Base-by-base conservation (phyloP, 2,113 vertebrate species). In the Tachuris rubrigastra region DNA sequence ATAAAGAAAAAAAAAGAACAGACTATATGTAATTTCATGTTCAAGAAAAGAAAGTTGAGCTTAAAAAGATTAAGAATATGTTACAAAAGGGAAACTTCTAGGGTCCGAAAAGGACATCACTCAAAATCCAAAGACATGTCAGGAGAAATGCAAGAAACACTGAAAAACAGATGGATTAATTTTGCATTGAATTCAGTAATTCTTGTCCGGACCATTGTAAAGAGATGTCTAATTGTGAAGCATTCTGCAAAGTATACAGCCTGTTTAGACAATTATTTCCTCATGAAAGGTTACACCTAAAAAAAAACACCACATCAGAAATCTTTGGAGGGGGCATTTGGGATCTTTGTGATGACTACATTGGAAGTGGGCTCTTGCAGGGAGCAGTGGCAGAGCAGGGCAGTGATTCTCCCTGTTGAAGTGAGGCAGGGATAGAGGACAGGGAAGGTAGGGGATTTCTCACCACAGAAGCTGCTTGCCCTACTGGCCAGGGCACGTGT, bases 131-230 rank as follows among this genome's bases (percentile, higher is more conserved):
- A 91, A 87, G 60, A 39, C 30, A 11, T 71, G 15, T 37, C 53
- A 76, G 31, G 14, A 86, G 53, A 85, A 96, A 65, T 63, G 46
- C 11, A 90, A 65, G 47, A 76, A 80, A 85, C 39, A 49, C 9
- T 41, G 31, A 62, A 81, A 90, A 92, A 2, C 21, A 88, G 46
- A 16, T 55, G 44, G 76, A 90, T 83, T 73, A 85, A 52, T 95
- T 80, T 90, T 73, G 31, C 41, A n/a, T 27, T 80, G 5, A 76
- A 68, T 83, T 88, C 50, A 60, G 53, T 73, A 15, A 68, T 83
- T 83, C 77, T 83, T 75, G 7, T 52, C 17, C 30, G n/a, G 56
- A 46, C 53, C 41, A 25, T 14, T 80, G 44, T n/a, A 72, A 39
- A 76, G 41, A 83, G 30, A 75, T 4, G 4, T 31, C 6, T 73